These are phyloP conservation scores for Todiramphus chloris DNA, from an alignment of 2,113 vertebrate species.

Conservation along the genomic window DNA sequence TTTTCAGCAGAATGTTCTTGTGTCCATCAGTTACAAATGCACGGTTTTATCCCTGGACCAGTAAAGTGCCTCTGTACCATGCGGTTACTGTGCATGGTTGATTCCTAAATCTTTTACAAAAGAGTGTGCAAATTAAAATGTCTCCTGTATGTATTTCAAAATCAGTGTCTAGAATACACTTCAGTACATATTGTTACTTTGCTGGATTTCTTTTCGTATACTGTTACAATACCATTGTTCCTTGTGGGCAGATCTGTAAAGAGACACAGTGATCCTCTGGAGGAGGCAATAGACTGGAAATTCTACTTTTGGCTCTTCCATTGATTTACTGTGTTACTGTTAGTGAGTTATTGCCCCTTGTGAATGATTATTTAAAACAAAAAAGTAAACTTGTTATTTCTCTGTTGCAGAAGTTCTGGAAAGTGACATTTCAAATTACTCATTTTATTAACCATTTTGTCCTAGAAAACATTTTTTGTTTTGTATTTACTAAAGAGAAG, in stretches of 20 bases:
- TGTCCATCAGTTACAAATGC: conserved; percentile 41
- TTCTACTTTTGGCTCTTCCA: background rate
- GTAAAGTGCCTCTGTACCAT: background rate
- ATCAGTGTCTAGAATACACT: background rate
- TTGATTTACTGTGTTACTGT: background rate
- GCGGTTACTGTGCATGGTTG: background rate
- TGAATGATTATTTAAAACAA: background rate
- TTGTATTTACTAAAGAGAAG: background rate
- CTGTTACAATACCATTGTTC: background rate
- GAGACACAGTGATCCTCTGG: background rate
- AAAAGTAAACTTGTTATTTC: background rate
- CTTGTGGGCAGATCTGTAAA: background rate
- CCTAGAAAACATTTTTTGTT: background rate
- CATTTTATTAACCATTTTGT: background rate
- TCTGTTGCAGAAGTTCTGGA: background rate
- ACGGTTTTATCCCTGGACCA: background rate
- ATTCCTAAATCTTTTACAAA: conserved; percentile 9
- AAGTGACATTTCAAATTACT: background rate
- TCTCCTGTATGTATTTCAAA: background rate
- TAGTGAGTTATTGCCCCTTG: background rate
- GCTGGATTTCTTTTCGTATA: background rate
- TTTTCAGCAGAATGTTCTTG: conserved; percentile 48
- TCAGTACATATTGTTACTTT: background rate
- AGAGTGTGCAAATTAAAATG: background rate
- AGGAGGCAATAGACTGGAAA: background rate